phyloP scores from a whole-genome alignment of 2,113 vertebrate genomes.

The Casuarius casuarius region DNA sequence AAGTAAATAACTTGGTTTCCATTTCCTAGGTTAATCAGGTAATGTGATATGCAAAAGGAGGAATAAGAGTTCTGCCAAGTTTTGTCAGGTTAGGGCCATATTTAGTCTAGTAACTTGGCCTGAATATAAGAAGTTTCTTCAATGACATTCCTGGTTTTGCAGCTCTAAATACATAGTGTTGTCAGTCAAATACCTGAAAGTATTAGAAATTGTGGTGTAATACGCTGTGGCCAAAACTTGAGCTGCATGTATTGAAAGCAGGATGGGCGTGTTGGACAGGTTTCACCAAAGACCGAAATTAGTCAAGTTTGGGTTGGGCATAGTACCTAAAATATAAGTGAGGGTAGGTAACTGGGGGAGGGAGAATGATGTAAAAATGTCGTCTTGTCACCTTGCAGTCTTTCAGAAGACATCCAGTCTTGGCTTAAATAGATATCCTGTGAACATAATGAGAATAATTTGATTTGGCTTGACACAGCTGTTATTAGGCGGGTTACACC shows the following conservation, averaged over 20 bases:
- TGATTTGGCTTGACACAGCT: neutral
- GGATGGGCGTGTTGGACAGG: neutral
- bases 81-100: neutral
- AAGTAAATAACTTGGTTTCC: neutral
- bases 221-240: neutral
- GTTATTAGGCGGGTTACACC: neutral
- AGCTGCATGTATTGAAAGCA: neutral
- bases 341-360: neutral
- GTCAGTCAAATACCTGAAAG: neutral
- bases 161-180: neutral
- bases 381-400: neutral
- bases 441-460: neutral
- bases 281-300: neutral
- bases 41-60: neutral
- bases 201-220: neutral
- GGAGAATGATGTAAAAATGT: neutral
- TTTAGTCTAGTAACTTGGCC: neutral
- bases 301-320: neutral
- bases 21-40: neutral
- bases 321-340: neutral
- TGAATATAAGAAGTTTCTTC: neutral
- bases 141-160: neutral
- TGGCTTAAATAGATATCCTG: neutral
- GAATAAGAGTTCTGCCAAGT: rapidly evolving
- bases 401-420: neutral